phyloP scores from a whole-genome alignment of 2,888 invertebrate species.

The Timema cristinae region DNA sequence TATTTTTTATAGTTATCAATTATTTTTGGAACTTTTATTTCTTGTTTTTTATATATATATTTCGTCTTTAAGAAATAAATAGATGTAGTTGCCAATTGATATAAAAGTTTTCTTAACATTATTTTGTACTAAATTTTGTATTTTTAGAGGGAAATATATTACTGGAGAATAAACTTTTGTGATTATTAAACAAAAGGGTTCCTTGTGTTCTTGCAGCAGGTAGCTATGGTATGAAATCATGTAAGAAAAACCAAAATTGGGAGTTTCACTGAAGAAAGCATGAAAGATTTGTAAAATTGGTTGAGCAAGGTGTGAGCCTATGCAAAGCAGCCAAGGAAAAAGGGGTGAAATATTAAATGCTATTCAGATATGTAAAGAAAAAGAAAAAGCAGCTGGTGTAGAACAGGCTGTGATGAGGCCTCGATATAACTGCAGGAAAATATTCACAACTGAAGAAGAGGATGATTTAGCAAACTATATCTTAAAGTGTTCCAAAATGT shows the following conservation, averaged over 20 bases:
- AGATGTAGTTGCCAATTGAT: too few species aligned
- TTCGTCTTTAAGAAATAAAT: too few species aligned
- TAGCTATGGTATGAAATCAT: not conserved
- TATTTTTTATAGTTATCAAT: too few species aligned
- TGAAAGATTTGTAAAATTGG: not conserved
- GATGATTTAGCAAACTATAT: not conserved
- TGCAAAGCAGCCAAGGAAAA: conserved; percentile 6
- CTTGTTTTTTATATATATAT: too few species aligned
- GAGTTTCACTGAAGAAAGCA: not conserved
- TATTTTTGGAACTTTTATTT: too few species aligned
- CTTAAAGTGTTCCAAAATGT: conserved; percentile 1
- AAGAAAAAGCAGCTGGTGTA: not conserved
- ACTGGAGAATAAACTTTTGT: too few species aligned
- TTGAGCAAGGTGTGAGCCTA: not conserved
- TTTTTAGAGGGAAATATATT: too few species aligned
- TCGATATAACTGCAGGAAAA: not conserved
- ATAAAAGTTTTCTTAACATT: too few species aligned
- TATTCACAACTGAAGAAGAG: not conserved
- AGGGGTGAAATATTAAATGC: not conserved
- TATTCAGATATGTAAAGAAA: not conserved
- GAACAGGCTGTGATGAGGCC: not conserved
- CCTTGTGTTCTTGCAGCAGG: too few species aligned
- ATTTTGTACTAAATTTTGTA: too few species aligned
- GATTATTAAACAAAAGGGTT: too few species aligned
- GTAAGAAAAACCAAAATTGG: not conserved